Percentiles rank a stretch among this genome's conserved stretches.
phyloP scores from a whole-genome alignment of 2,113 vertebrate genomes.

The Charadrius vociferus region DNA sequence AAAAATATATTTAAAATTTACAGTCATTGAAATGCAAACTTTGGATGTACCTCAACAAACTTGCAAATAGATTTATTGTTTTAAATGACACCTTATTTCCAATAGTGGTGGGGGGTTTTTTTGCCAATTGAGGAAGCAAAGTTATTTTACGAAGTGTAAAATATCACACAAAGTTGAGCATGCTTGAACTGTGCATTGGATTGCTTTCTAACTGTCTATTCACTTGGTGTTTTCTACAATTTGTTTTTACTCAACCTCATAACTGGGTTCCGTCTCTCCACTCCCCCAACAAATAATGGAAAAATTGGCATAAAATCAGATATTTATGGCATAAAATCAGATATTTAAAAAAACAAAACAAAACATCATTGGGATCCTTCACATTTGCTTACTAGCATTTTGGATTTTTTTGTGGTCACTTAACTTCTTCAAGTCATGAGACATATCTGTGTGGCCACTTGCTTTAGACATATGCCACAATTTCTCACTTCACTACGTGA shows the following conservation, averaged over 20 bases:
- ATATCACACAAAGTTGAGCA: not conserved
- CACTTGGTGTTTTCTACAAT: not conserved
- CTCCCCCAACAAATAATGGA: not conserved
- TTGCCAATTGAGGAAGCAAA: not conserved
- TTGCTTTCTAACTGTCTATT: not conserved
- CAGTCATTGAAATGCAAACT: not conserved
- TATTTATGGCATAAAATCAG: not conserved
- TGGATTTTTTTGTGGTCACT: not conserved
- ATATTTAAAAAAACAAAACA: not conserved
- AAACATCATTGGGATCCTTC: not conserved
- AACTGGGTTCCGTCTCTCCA: not conserved
- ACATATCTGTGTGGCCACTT: not conserved
- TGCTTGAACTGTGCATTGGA: not conserved
- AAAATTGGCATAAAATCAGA: not conserved
- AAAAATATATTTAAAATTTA: not conserved
- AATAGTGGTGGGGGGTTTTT: not conserved
- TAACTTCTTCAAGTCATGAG: not conserved
- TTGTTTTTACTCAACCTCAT: not conserved
- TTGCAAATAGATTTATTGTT: not conserved
- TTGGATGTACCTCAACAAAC: not conserved
- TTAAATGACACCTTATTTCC: not conserved
- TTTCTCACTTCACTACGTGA: not conserved
- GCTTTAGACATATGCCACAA: not conserved
- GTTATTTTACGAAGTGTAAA: not conserved
- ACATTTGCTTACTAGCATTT: not conserved